A percentile compares a stretch with the other conserved stretches of the same genome.
Evolutionary conservation across 37 sponge, comb jelly and placozoan genomes (phyloP).

Genomic region (Tethya wilhelma): DNA sequence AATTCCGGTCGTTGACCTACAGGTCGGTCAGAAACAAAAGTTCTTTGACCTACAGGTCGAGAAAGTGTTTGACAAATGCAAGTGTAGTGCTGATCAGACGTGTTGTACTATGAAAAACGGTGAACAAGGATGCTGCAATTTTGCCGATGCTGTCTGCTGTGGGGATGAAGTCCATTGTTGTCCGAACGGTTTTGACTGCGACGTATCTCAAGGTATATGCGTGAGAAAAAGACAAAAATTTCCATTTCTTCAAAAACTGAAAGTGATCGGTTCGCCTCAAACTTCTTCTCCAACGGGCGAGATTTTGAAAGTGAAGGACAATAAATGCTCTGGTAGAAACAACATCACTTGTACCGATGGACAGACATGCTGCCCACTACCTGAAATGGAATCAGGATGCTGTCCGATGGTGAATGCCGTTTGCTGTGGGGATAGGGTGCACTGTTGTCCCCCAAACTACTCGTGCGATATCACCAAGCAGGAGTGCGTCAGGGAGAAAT

Average conservation of each 20-base stretch:
- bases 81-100: slow-evolving; percentile 60
- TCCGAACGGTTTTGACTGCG: slow-evolving; percentile 70
- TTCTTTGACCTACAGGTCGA: too few species aligned
- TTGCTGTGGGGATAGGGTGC: slow-evolving; percentile 73
- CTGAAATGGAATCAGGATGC: slow-evolving; percentile 63
- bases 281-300: background rate
- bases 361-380: too few species aligned
- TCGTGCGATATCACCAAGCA: slow-evolving; percentile 28
- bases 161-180: slow-evolving; percentile 71
- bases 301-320: slow-evolving; percentile 44
- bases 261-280: background rate
- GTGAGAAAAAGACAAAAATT: background rate
- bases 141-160: slow-evolving; percentile 78
- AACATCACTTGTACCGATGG: too few species aligned
- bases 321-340: slow-evolving; percentile 54
- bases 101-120: slow-evolving; percentile 67
- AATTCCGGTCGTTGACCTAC: too few species aligned
- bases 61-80: too few species aligned
- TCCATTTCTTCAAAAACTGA: too few species aligned
- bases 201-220: slow-evolving; percentile 33
- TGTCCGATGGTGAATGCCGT: slow-evolving; percentile 72
- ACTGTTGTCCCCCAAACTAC: slow-evolving; percentile 76
- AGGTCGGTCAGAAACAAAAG: too few species aligned
- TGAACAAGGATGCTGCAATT: slow-evolving; percentile 76
- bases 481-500: too few species aligned